These are phyloP conservation scores for Thamnophis sirtalis DNA, from an alignment of 2,113 vertebrate genomes.

Conservation along the genomic window DNA sequence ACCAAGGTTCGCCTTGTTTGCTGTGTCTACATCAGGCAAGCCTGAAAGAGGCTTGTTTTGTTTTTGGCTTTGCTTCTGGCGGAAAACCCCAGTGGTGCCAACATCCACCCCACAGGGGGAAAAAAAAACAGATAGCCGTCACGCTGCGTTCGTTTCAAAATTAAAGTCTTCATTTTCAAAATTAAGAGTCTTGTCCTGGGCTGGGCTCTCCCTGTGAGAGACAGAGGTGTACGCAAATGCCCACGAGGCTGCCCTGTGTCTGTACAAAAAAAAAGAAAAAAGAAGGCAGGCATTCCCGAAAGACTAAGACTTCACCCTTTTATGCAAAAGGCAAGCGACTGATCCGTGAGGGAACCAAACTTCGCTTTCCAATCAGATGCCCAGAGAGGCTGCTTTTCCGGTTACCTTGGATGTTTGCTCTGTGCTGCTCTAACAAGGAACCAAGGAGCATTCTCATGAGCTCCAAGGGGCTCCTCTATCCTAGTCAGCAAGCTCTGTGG, in stretches of 20 bases:
- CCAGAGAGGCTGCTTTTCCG: background rate
- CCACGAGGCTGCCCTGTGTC: background rate
- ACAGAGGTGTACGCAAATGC: too few relatives aligned
- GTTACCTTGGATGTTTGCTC: background rate
- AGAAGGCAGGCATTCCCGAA: background rate
- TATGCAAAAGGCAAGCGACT: background rate
- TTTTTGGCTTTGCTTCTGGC: background rate
- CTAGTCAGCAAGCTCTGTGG: background rate
- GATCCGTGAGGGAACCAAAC: background rate
- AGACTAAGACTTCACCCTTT: background rate
- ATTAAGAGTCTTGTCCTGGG: constrained; percentile 16
- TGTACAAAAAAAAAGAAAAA: background rate
- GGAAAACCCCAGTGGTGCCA: background rate
- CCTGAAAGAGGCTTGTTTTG: background rate
- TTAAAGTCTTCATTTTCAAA: constrained; percentile 31
- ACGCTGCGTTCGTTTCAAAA: constrained; percentile 2
- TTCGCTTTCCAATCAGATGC: background rate
- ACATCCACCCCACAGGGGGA: background rate
- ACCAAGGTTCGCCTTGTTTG: background rate
- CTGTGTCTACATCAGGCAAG: background rate
- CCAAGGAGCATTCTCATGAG: background rate
- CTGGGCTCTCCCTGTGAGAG: background rate
- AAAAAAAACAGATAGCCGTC: background rate
- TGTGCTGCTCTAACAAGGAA: background rate
- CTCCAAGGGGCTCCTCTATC: background rate